Base-by-base conservation (phyloP, 2,797 vertebrate species). In the Cyprinella venusta region DNA sequence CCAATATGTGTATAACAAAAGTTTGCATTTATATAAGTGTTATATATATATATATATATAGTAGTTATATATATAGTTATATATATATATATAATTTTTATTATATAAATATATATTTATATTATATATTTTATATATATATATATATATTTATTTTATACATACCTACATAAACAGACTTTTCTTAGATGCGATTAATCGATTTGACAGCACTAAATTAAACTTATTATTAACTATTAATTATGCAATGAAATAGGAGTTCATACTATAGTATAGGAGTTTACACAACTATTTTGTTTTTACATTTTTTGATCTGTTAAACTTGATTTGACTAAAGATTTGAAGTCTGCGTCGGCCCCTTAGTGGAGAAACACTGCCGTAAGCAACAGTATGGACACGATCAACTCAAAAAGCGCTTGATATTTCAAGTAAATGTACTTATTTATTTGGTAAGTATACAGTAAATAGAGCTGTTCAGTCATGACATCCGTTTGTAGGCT, bases 401-500 rank as follows among this genome's bases (percentile, higher is more conserved):
- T 19, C 8, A 33, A 38, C 30, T 19, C 30, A 36, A 72, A 38
- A 48, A 48, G 38, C 36, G 38, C 5, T 2, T 67, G 12, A 59
- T 24, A 24, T 59, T n/a, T 59, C 21, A 24, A 5, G 7, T 54
- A 30, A 30, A 56, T 33, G 30, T 52, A 21, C 26, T 36, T 54
- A 54, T 36, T 56, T 75, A n/a, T 75, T 75, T 56, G 33, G 50
- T 5, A 54, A 72, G 26, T 52, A 52, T 48, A 26, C 18, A 33
- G 45, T 72, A 36, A 50, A 50, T 30, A 30, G 69, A 71, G 48
- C 71, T 54, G 48, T 74, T 54, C 18, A 36, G 30, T 75, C 33
- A 56, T 75, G 50, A 52, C 45, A 52, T 72, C 45, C 19, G 30
- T 21, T 74, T 74, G 71, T 54, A 54, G 48, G 26, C 26, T 74